These are phyloP conservation scores for Albula goreensis DNA, from an alignment of 2,113 vertebrate genomes.

Conservation along the genomic window DNA sequence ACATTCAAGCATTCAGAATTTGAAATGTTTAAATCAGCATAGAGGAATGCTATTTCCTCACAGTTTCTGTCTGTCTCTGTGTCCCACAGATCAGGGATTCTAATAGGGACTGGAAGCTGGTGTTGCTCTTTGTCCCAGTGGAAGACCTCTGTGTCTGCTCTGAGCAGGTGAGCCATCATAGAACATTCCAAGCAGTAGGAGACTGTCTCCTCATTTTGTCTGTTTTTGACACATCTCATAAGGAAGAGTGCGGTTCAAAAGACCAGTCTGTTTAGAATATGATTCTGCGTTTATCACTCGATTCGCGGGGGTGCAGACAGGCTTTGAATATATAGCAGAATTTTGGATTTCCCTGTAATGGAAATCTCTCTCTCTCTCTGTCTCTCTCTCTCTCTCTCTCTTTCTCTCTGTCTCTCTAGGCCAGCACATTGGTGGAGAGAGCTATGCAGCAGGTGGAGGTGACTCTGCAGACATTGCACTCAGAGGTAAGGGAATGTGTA, in stretches of 20 bases:
- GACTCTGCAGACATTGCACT: constrained; percentile 55
- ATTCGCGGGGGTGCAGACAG: neutral
- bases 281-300: neutral
- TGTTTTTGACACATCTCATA: neutral
- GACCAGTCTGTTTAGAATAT: neutral
- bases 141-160: constrained; percentile 48
- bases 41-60: neutral
- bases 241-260: neutral
- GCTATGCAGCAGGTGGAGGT: constrained; percentile 52
- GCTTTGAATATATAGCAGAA: neutral
- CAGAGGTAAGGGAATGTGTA: constrained; percentile 46
- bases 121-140: constrained; percentile 60
- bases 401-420: constrained; percentile 9
- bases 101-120: constrained; percentile 59
- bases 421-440: constrained; percentile 13
- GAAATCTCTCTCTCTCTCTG: neutral
- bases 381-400: too few species aligned
- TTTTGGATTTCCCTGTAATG: too few species aligned
- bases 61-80: neutral
- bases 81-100: constrained; percentile 37
- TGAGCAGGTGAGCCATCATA: constrained; percentile 38
- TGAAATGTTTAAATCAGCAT: too few species aligned
- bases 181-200: neutral
- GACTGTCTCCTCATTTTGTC: neutral
- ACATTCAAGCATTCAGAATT: too few species aligned